Percentiles rank a stretch among this genome's conserved stretches.
These are phyloP conservation scores for Myotis myotis DNA, from an alignment of 2,797 vertebrate genomes.

Conservation along the genomic window DNA sequence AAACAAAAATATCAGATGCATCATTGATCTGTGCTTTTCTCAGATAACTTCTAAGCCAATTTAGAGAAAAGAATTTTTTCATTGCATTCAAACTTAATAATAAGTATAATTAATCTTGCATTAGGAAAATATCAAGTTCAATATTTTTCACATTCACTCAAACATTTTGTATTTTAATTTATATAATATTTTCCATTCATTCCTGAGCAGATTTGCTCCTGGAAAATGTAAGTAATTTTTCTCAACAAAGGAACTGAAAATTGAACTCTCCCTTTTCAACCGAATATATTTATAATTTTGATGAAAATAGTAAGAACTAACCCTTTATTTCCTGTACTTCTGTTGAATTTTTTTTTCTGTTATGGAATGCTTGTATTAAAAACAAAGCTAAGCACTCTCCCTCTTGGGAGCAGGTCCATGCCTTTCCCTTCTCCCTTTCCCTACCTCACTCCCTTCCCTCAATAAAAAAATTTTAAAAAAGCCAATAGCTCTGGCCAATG, in stretches of 20 bases:
- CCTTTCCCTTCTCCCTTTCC: no score
- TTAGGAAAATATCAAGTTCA: neutral
- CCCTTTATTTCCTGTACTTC: neutral
- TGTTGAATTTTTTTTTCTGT: neutral
- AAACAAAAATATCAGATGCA: neutral
- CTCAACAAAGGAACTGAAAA: neutral
- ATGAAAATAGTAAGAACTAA: neutral
- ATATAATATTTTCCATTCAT: neutral
- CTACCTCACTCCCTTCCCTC: no score
- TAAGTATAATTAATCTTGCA: neutral
- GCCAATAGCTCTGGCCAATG: neutral
- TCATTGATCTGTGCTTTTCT: neutral
- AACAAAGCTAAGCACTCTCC: neutral
- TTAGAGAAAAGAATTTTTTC: neutral
- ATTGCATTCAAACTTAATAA: neutral
- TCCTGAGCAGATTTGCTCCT: neutral
- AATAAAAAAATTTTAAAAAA: neutral
- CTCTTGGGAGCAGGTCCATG: no score
- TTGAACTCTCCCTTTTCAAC: neutral
- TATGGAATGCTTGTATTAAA: neutral
- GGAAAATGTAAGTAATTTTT: neutral
- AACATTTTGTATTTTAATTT: constrained; percentile 10
- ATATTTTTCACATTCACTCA: constrained; percentile 19
- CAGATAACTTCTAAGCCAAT: neutral
- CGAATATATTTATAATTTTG: neutral